phyloP scores from a whole-genome alignment of 2,797 vertebrate species.

The Smutsia gigantea region DNA sequence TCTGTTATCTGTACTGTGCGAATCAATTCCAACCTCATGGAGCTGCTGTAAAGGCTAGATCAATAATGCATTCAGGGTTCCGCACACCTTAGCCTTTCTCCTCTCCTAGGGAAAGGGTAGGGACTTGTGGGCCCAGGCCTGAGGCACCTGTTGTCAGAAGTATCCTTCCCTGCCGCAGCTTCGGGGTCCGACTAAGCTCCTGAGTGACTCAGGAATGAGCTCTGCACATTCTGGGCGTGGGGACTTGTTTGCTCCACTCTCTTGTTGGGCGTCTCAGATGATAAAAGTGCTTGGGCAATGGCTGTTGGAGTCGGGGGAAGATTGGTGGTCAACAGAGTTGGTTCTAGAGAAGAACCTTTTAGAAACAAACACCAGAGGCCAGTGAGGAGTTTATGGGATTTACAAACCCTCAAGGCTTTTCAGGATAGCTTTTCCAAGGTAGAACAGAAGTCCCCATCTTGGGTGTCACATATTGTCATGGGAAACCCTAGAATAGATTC shows the following conservation, averaged over 20 bases:
- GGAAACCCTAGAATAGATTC: neutral
- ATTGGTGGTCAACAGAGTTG: neutral
- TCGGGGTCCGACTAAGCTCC: fast-evolving
- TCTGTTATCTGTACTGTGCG: neutral
- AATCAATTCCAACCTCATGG: neutral
- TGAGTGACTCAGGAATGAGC: fast-evolving
- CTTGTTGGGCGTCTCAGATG: neutral
- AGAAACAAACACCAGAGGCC: neutral
- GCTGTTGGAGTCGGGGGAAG: neutral
- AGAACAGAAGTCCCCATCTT: neutral
- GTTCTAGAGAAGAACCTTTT: too few relatives aligned
- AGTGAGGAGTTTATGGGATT: neutral
- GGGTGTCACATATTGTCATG: neutral
- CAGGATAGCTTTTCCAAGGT: neutral
- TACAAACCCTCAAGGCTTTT: neutral
- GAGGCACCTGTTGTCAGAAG: neutral
- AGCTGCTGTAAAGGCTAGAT: fast-evolving
- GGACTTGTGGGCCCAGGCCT: too few relatives aligned
- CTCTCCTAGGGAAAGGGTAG: neutral
- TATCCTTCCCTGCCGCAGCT: too few relatives aligned
- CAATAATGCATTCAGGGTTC: fast-evolving
- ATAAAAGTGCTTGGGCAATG: too few relatives aligned
- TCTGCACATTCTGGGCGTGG: fast-evolving
- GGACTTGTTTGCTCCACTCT: neutral
- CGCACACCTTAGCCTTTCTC: fast-evolving